phyloP scores from a whole-genome alignment of 2,888 invertebrate genomes.

The Cephus sareptanus region DNA sequence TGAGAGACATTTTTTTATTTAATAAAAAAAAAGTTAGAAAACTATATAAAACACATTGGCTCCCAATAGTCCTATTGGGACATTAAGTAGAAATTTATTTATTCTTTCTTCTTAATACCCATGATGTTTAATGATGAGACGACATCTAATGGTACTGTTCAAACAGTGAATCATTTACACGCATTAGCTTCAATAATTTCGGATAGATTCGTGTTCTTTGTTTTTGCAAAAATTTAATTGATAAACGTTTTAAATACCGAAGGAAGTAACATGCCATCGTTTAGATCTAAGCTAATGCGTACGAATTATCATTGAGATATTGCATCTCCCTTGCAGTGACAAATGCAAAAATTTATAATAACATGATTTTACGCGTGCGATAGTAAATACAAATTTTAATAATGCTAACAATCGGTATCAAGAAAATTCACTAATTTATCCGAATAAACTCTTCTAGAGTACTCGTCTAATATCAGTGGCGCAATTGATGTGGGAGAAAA shows the following conservation, averaged over 20 bases:
- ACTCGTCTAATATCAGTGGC: conserved; percentile 2
- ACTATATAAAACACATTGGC: not conserved
- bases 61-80: not conserved
- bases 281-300: too few relatives aligned
- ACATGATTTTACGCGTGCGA: conserved; percentile 8
- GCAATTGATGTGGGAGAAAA: not conserved
- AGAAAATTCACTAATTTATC: conserved; percentile 7
- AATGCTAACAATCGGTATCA: conserved; percentile 16
- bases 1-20: too few relatives aligned
- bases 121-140: not conserved
- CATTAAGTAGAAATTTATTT: not conserved
- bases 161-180: not conserved
- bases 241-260: not conserved
- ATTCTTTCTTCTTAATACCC: not conserved
- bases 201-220: not conserved
- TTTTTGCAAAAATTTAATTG: not conserved
- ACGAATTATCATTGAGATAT: not conserved
- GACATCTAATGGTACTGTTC: not conserved
- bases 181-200: not conserved
- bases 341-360: not conserved
- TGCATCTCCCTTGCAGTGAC: not conserved
- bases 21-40: not conserved
- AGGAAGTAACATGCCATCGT: not conserved
- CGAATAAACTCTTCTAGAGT: conserved; percentile 4
- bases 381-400: conserved; percentile 19